These are phyloP conservation scores for Amphimallon solstitiale DNA, from an alignment of 2,888 invertebrate species.

Conservation along the genomic window DNA sequence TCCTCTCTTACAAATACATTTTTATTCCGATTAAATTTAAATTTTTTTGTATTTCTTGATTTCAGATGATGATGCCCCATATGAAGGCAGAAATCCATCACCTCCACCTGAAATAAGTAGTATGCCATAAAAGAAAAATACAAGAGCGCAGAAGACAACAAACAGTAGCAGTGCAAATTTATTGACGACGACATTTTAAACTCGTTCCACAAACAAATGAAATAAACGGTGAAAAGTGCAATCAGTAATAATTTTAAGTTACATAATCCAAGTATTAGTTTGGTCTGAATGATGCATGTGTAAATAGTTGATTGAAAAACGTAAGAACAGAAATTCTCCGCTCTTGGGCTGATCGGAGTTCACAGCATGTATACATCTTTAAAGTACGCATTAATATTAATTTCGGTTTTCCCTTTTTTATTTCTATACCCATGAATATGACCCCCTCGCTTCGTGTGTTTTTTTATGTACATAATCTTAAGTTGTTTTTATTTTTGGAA, in stretches of 20 bases:
- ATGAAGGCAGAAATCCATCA: slow-evolving; percentile 63
- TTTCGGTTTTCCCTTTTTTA: slow-evolving; percentile 19
- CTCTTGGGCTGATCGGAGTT: not conserved
- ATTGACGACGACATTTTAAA: slow-evolving; percentile 20
- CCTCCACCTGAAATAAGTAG: slow-evolving; percentile 59
- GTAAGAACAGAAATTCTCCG: slow-evolving; percentile 1
- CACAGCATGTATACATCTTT: slow-evolving; percentile 13
- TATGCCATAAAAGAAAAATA: slow-evolving; percentile 37
- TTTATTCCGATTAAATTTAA: no score
- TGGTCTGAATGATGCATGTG: slow-evolving; percentile 26
- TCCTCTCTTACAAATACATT: no score
- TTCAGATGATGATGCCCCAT: slow-evolving; percentile 61
- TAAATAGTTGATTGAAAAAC: slow-evolving; percentile 12
- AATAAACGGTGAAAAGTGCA: slow-evolving; percentile 31
- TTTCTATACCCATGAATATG: slow-evolving; percentile 4
- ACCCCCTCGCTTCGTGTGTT: slow-evolving; percentile 19
- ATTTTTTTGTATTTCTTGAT: slow-evolving; percentile 21
- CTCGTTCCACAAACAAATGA: slow-evolving; percentile 11
- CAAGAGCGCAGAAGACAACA: not conserved
- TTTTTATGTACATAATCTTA: slow-evolving; percentile 53
- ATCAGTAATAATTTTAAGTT: slow-evolving; percentile 27
- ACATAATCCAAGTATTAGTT: slow-evolving; percentile 36
- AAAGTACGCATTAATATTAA: slow-evolving; percentile 23
- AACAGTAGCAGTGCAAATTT: slow-evolving; percentile 25
- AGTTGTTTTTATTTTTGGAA: slow-evolving; percentile 54